Evolutionary conservation across 2,113 vertebrate genomes (phyloP), one percentile per base, ranked within the genome.

Genomic region (Tor tambroides): DNA sequence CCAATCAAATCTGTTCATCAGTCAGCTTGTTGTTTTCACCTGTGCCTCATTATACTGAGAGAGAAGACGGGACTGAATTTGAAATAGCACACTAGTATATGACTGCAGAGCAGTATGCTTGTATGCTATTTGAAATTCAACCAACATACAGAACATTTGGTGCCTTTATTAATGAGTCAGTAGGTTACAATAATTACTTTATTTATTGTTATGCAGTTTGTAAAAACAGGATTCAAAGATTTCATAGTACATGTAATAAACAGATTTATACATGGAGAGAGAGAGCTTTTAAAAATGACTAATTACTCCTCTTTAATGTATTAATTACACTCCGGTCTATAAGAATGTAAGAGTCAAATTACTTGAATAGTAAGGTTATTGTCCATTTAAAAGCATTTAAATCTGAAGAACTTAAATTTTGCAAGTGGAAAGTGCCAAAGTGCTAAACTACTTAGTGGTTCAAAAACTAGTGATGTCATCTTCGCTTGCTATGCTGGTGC

Each of bases 381-480:
- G 6, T 74, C 49, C 59, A 5, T 32, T 76, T 41, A 32, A 49
- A 76, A 72, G 3, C n/a, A 32, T 35, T 54, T 43, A 1, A 43
- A 49, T 49, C 14, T 49, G 12, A 49, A 49, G 14, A 11, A 49
- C 46, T 49, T 49, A 49, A 15, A 56, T 56, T 51, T 54, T 78
- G 67, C 63, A 71, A 14, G 15, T 59, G n/a, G 26, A 86, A 71
- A 72, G 32, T 71, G 61, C 61, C 28, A 85, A 83, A 87, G 72
- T 69, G 49, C 65, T n/a, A 2, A 17, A 43, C 49, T 51, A 30
- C 10, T 41, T 19, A 28, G 43, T 59, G 78, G 43, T 21, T 96
- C 89, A 97, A 85, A 97, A 94, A 90, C 97, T 95, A 3, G 96
- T 97, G 86, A 96, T 93, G 72, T 98, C 96, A 9, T 94, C 91